A percentile compares a stretch with the other conserved stretches of the same genome.
Evolutionary conservation across 2,888 invertebrate species (phyloP).

Genomic region (Eledone cirrhosa): DNA sequence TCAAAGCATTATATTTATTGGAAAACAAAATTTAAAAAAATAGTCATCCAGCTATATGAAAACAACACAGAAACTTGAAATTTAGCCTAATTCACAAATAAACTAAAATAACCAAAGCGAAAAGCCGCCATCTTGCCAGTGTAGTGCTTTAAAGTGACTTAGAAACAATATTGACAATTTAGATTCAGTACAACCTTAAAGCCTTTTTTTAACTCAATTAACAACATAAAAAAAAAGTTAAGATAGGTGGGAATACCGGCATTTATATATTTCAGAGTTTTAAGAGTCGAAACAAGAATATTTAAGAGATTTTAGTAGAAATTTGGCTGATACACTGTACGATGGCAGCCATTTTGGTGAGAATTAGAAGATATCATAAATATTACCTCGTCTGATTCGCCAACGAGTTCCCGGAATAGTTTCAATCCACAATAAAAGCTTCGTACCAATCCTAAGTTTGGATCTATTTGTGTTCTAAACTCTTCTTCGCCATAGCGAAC

Average conservation of each 20-base stretch:
- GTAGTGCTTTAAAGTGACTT: not conserved
- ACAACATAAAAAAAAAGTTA: not conserved
- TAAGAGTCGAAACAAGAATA: not conserved
- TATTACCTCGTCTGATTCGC: conserved; percentile 64
- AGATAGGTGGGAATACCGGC: conserved; percentile 8
- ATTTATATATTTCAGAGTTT: not conserved
- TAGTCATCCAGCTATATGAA: no score
- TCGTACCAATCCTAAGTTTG: conserved; percentile 56
- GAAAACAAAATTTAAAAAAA: no score
- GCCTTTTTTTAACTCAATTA: not conserved
- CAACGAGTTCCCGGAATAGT: conserved; percentile 59
- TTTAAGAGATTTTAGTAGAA: conserved; percentile 1
- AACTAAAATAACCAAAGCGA: not conserved
- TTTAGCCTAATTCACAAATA: no score
- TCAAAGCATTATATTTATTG: no score
- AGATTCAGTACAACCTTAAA: not conserved
- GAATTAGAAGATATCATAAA: conserved; percentile 29
- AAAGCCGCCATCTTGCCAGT: conserved; percentile 22
- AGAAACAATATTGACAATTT: not conserved
- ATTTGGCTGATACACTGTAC: conserved; percentile 32
- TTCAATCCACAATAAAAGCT: conserved; percentile 59
- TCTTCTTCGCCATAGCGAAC: conserved; percentile 59
- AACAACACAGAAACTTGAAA: no score
- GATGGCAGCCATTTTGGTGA: conserved; percentile 60
- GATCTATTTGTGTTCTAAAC: conserved; percentile 55